Conservation (phyloP, 2,113 vertebrate genomes). For the Paramormyrops kingsleyae region DNA sequence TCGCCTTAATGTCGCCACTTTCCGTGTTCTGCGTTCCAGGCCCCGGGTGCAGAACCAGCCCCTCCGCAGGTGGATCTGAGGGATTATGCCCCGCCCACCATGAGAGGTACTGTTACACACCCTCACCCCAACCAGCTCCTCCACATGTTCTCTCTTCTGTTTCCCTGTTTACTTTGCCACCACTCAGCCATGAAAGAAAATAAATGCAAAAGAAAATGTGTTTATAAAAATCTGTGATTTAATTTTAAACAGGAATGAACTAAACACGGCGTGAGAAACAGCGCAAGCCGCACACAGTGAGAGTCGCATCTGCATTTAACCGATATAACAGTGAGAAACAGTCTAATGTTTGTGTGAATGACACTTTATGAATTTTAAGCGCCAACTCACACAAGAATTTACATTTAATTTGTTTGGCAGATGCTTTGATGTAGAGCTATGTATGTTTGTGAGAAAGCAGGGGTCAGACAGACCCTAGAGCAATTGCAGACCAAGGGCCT, state of each 20-base stretch:
- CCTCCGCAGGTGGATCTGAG: slow-evolving; percentile 84
- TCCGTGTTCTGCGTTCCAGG: slow-evolving; percentile 35
- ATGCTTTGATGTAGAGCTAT: background rate
- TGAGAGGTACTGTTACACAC: slow-evolving; percentile 75
- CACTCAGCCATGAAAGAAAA: background rate
- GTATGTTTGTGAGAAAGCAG: background rate
- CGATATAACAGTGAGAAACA: background rate
- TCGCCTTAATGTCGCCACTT: background rate
- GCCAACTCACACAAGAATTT: background rate
- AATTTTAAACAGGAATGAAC: background rate
- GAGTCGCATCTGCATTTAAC: background rate
- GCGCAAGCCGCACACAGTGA: background rate
- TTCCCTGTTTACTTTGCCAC: background rate
- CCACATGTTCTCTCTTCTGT: background rate
- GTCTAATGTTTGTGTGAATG: background rate
- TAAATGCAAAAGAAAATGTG: background rate
- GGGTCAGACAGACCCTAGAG: background rate
- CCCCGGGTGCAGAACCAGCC: slow-evolving; percentile 58
- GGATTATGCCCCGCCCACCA: slow-evolving; percentile 68
- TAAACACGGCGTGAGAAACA: background rate
- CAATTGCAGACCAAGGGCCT: background rate
- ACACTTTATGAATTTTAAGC: background rate
- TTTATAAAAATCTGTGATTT: background rate
- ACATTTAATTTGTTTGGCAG: background rate
- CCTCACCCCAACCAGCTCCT: background rate